Evolutionary conservation across 2,888 invertebrate species (phyloP), one percentile per base, ranked within the genome.

Genomic region (Eledone cirrhosa): DNA sequence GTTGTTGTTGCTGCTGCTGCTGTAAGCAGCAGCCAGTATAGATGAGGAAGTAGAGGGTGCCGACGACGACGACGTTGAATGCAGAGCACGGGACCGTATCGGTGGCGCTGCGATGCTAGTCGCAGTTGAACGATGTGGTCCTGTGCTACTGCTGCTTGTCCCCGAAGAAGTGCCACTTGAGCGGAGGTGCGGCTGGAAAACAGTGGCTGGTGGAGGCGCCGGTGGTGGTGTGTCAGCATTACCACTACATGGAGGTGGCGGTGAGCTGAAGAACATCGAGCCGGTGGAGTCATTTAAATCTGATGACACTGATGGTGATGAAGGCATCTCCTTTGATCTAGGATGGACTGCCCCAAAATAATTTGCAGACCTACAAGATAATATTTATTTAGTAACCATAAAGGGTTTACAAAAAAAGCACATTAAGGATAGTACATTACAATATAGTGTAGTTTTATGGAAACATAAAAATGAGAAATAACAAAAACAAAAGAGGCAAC

Each of bases 241-340:
- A 47, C 69, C 78, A 63, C 77, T 67, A 7, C 69, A n/a, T 16
- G 76, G 24, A 19, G 76, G 53, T 16, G 33, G 75, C 13, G 77
- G 59, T 11, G 79, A 53, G 67, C 67, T 67, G 67, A 27, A 31
- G 16, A 78, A 76, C 29, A 79, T 59, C 5, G 78, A 78, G 3
- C 80, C 63, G n/a, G 81, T 24, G 13, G 77, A 27, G 69, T 83
- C 82, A 27, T 80, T 80, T 53, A 84, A 82, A 76, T 82, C 80
- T 41, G 80, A 75, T 24, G 82, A 59, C 69, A 81, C 77, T 59
- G 80, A 48, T 65, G 82, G 75, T 72, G 80, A 77, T 24, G 77
- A 47, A 14, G 77, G 67, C 27, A 67, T n/a, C 16, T 67, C 67
- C 31, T 41, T 29, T 14, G 33, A 41, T 79, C 24, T 48, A 27